Percentiles rank a stretch among this genome's conserved stretches.
phyloP scores from a whole-genome alignment of 2,888 invertebrate genomes.

The Polydesmus complanatus region DNA sequence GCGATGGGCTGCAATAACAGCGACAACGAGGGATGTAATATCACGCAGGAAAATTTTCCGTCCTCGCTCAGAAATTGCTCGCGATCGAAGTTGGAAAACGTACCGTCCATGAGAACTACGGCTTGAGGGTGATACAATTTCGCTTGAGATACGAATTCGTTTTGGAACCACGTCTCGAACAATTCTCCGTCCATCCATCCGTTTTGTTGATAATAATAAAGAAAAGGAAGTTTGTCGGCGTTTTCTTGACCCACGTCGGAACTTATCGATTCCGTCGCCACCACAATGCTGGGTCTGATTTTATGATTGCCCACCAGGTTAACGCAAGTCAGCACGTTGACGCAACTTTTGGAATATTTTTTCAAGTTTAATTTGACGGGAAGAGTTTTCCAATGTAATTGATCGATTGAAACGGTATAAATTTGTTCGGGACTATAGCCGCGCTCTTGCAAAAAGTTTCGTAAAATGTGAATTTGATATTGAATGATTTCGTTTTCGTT shows the following conservation, averaged over 20 bases:
- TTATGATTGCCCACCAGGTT: slow-evolving; percentile 6
- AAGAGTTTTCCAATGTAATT: slow-evolving; percentile 9
- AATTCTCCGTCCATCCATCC: slow-evolving; percentile 2
- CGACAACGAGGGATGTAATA: not conserved
- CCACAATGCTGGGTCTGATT: not conserved
- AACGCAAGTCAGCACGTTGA: slow-evolving; percentile 1
- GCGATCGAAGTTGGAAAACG: not conserved
- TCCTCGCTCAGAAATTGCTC: slow-evolving; percentile 2
- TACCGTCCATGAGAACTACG: not conserved
- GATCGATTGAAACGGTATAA: slow-evolving; percentile 1
- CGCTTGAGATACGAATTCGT: slow-evolving; percentile 4
- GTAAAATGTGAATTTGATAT: not conserved
- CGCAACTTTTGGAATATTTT: not conserved
- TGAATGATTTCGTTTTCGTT: not conserved
- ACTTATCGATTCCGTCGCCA: not conserved
- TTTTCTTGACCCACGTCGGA: not conserved
- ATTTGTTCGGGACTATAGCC: slow-evolving; percentile 7
- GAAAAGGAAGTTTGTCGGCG: not conserved
- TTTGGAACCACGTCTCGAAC: slow-evolving; percentile 5
- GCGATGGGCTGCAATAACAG: slow-evolving; percentile 4
- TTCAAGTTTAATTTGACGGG: not conserved
- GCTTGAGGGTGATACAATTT: not conserved
- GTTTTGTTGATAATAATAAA: not conserved
- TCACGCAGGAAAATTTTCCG: not conserved
- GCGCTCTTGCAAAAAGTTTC: not conserved